phyloP scores from a whole-genome alignment of 37 sponge, comb jelly and placozoan genomes.

The Chondrosia reniformis region DNA sequence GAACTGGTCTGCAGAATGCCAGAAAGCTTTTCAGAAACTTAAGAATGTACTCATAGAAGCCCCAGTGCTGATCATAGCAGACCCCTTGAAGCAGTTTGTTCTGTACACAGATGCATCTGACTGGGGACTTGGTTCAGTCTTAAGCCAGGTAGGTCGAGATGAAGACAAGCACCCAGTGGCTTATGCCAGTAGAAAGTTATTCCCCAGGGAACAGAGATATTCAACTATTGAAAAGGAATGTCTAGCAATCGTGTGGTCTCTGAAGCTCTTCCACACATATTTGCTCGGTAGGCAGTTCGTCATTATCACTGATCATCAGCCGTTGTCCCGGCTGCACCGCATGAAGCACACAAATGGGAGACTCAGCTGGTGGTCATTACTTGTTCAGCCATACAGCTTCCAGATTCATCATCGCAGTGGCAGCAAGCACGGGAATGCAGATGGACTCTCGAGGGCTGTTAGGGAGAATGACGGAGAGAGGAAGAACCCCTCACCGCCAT shows the following conservation, averaged over 20 bases:
- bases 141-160: slow-evolving; percentile 11
- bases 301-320: slow-evolving; percentile 26
- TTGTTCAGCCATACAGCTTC: background rate
- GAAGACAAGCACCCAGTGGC: slow-evolving; percentile 24
- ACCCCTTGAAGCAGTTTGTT: background rate
- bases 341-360: slow-evolving; percentile 11
- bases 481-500: background rate
- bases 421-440: background rate
- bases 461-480: background rate
- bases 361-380: background rate
- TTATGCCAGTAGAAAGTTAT: slow-evolving; percentile 14
- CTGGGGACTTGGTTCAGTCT: slow-evolving; percentile 8
- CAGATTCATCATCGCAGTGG: background rate
- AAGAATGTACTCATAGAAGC: background rate
- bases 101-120: slow-evolving; percentile 23
- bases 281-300: background rate
- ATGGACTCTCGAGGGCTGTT: background rate
- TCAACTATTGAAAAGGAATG: slow-evolving; percentile 32
- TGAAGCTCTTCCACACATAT: background rate
- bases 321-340: background rate
- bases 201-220: slow-evolving; percentile 16
- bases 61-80: background rate
- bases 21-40: background rate
- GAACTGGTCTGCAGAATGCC: background rate
- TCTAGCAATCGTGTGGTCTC: slow-evolving; percentile 14